Evolutionary conservation across 2,113 vertebrate species (phyloP), one percentile per base, ranked within the genome.

Genomic region (Scomber japonicus): DNA sequence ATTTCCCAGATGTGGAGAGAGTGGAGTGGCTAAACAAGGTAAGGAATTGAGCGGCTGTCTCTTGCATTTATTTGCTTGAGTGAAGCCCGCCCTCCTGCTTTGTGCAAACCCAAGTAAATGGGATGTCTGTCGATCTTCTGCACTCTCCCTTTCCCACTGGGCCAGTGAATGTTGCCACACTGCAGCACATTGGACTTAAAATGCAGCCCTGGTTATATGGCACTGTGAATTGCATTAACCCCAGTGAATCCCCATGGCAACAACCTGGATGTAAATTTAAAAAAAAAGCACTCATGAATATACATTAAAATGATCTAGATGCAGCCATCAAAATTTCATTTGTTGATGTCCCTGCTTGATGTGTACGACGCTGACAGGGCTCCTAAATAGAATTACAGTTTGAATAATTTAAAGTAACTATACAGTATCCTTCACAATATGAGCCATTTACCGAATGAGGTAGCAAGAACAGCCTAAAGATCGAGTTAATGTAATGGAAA

Each of bases 21-120:
- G 98, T 97, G 87, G 97, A 99, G 93, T 99, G 98, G 98, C 89
- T 99, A 73, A 99, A 99, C 95, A 99, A 99, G 97, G 98, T 99
- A 97, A 94, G 11, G n/a, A 60, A 78, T 30, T 3, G 1, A 62
- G 30, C 17, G 3, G 5, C 46, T 62, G 71, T 70, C 83, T 68
- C 63, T 65, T 59, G 0, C 27, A 59, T 82, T 49, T 65, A 11
- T 62, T 68, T 65, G 64, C 69, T 24, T 35, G 67, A 66, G 13
- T 54, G 74, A 66, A 53, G 91, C 51, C n/a, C 8, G 60, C 65
- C 54, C 56, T 44, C 46, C 63, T 76, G 35, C 46, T 64, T 78
- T 51, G 30, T 70, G 67, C 24, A 24, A 62, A 67, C n/a, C 19
- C 9, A 30, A 27, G 64, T 44, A 65, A 77, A 80, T 31, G 21